Base-by-base conservation (phyloP, 2,113 vertebrate species). In the Actenoides hombroni region DNA sequence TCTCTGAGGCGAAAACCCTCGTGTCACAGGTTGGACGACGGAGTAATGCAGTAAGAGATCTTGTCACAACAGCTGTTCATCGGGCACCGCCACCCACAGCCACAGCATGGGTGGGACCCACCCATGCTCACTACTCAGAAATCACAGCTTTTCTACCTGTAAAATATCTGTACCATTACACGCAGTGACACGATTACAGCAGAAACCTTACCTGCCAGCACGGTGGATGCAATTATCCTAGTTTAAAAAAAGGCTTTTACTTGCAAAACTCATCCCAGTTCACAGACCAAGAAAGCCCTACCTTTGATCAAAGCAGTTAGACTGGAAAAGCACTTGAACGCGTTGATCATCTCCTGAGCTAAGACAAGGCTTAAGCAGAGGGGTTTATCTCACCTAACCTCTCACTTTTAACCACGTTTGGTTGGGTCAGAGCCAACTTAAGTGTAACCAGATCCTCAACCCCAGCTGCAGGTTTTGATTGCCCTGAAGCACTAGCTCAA, bases 301-400 rank as follows among this genome's bases (percentile, higher is more conserved):
- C 69, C 56, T 81, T 70, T 63, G 51, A 77, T 75, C 65, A 59
- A 75, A 59, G 83, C 20, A 71, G 28, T 39, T 81, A 63, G 76
- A 63, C 26, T 81, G 64, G 88, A 86, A 94, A 94, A 92, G 80
- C 51, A 60, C 51, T 51, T 54, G 37, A 86, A 42, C 3, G 2
- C 0, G 1, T 25, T 68, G 60, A 89, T 46, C 83, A 53, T 81
- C 64, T 93, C 46, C 60, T 0, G 0, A 83, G 68, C 71, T 80
- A 86, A 76, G 64, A 60, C 69, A 75, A 83, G n/a, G 46, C 81
- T 93, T 63, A 90, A 91, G 54, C 0, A 83, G 57, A 93, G 21
- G 44, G 46, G 49, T 65, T 96, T 73, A 94, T 88, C 83, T 93
- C 88, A 89, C 76, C 71, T 46, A 74, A 29, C 79, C 59, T 83